phyloP scores from a whole-genome alignment of 2,888 invertebrate species.

The Celastrina argiolus region DNA sequence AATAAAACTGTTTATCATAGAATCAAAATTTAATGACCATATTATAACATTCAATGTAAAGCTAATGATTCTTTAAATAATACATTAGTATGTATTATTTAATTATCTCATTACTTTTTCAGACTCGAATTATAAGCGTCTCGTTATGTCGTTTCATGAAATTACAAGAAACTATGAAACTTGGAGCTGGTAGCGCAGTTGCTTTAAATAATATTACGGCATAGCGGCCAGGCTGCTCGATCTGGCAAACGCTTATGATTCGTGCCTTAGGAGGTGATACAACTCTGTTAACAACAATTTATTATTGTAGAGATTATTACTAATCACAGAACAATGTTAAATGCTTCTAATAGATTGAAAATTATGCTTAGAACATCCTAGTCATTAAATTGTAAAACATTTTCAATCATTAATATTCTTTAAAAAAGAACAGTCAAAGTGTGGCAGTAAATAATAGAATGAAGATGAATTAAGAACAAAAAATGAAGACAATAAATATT shows the following conservation, averaged over 20 bases:
- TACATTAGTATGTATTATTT: no score
- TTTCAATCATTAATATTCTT: not conserved
- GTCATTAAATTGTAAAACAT: not conserved
- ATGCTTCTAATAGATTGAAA: not conserved
- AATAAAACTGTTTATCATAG: not conserved
- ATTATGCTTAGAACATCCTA: not conserved
- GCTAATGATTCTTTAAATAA: not conserved
- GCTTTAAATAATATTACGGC: no score
- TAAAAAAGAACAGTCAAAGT: not conserved
- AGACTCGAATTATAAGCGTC: no score
- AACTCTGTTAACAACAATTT: not conserved
- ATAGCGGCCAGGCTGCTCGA: no score
- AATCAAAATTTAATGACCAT: slow-evolving; percentile 2
- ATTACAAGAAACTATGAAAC: no score
- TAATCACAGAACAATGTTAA: not conserved
- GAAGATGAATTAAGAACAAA: not conserved
- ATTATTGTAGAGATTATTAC: no score
- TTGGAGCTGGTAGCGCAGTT: no score
- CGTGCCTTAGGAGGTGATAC: not conserved
- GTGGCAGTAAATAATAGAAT: not conserved
- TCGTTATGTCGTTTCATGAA: no score
- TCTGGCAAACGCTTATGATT: no score
- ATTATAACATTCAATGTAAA: not conserved
- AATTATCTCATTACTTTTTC: no score
- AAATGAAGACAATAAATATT: slow-evolving; percentile 7